These are phyloP conservation scores for Aricia agestis DNA, from an alignment of 1,140 invertebrate genomes.

Conservation along the genomic window DNA sequence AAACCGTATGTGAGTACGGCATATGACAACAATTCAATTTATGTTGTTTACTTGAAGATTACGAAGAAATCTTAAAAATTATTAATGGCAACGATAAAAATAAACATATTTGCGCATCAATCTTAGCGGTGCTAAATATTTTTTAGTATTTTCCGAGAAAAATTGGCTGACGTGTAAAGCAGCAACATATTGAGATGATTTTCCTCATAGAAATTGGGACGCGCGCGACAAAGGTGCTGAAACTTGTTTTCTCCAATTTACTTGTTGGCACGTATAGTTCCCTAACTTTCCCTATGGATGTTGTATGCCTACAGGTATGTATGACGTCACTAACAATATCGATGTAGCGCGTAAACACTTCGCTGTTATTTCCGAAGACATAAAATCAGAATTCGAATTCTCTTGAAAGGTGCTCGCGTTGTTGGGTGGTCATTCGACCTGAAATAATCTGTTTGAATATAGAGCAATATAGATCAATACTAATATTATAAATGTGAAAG, in stretches of 20 bases:
- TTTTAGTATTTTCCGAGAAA: background rate
- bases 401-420: background rate
- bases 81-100: background rate
- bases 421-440: background rate
- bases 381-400: background rate
- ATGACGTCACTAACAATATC: background rate
- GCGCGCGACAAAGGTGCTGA: too few relatives aligned
- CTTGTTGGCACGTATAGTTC: too few relatives aligned
- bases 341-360: constrained; percentile 2
- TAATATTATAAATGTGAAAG: background rate
- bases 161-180: background rate
- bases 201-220: too few relatives aligned
- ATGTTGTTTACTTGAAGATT: background rate
- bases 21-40: background rate
- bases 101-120: background rate
- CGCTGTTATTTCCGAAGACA: background rate
- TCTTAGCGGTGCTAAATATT: background rate
- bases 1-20: too few relatives aligned
- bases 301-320: background rate
- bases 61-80: background rate
- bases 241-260: too few relatives aligned
- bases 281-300: too few relatives aligned
- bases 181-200: too few relatives aligned
- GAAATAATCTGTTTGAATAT: background rate
- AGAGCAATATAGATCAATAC: too few relatives aligned